Conservation (phyloP, 2,888 invertebrate genomes). For the Xestobium rufovillosum region DNA sequence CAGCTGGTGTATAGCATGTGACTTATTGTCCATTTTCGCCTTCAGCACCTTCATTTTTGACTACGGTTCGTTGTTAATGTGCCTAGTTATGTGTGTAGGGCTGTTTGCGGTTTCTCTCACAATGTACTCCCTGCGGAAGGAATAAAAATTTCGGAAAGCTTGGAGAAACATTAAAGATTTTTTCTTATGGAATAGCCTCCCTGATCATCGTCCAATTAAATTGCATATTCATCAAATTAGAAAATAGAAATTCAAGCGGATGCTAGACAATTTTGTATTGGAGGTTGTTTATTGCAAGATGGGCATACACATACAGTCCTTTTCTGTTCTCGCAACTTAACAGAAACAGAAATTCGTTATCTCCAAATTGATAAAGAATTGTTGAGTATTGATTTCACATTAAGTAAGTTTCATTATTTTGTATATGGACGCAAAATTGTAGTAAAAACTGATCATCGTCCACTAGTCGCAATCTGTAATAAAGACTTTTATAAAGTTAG, state of each 20-base stretch:
- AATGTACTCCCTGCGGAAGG: too few species aligned
- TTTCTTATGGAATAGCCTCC: too few species aligned
- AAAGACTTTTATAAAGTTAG: constrained; percentile 17
- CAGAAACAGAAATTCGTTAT: constrained; percentile 25
- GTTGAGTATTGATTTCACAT: constrained; percentile 29
- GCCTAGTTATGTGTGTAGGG: too few species aligned
- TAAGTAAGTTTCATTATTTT: constrained; percentile 31
- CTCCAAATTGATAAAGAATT: constrained; percentile 30
- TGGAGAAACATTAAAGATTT: too few species aligned
- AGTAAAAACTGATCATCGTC: constrained; percentile 30
- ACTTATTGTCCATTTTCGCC: too few species aligned
- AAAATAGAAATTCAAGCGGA: constrained; percentile 23
- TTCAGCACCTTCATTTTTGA: too few species aligned
- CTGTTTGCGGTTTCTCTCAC: too few species aligned
- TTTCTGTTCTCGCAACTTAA: constrained; percentile 27
- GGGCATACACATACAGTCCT: constrained; percentile 23
- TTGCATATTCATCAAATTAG: too few species aligned
- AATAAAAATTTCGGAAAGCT: too few species aligned
- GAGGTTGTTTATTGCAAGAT: constrained; percentile 22
- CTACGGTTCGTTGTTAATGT: too few species aligned
- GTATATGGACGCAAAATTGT: constrained; percentile 27
- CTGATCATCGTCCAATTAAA: too few species aligned
- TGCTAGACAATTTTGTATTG: constrained; percentile 21
- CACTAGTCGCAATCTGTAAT: constrained; percentile 23
- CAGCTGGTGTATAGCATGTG: too few species aligned